Base-by-base conservation (phyloP, 2,113 vertebrate genomes). In the Datnioides undecimradiatus region DNA sequence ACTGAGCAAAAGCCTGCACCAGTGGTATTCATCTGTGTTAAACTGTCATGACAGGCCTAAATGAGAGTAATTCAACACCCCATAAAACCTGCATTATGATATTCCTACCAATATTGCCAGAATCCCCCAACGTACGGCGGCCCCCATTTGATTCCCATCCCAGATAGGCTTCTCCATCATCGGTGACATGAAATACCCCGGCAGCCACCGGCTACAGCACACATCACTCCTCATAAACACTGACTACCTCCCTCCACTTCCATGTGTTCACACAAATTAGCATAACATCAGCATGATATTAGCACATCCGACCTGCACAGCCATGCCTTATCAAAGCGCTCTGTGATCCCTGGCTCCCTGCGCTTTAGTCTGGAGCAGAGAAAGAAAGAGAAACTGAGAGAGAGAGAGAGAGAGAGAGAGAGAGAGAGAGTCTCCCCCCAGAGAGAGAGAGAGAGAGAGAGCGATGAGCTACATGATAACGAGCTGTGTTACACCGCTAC, bases 401-500 rank as follows among this genome's bases (percentile, higher is more conserved):
- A 60, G 72, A 70, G 54, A 73, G 62, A 66, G 64, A 73, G 73
- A 78, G 85, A 77, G 57, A 70, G 49, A 73, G 74, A 70, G 82
- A 29, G 51, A 54, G 11, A 40, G 12, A 60, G 59, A 70, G 72
- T 84, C 77, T 58, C 57, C 85, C 83, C 72, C 16, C 46, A 70
- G 83, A 85, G 75, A 75, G 77, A 66, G 76, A 55, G 69, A 52
- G 84, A 87, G 84, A 85, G 87, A 69, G 68, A 84, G 85, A 90
- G 77, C 69, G 79, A 93, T 91, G 91, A 91, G 92, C 88, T 89
- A 89, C 89, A 88, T 87, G 90, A 92, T 93, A 94, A 92, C 83
- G 87, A 92, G 90, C 83, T 78, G 89, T 92, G 89, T 93, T 91
- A 87, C 88, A 80, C 81, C 4, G 81, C 88, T 75, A 48, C 80